Conservation (phyloP, 2,797 vertebrate genomes). For the Pangasius djambal region DNA sequence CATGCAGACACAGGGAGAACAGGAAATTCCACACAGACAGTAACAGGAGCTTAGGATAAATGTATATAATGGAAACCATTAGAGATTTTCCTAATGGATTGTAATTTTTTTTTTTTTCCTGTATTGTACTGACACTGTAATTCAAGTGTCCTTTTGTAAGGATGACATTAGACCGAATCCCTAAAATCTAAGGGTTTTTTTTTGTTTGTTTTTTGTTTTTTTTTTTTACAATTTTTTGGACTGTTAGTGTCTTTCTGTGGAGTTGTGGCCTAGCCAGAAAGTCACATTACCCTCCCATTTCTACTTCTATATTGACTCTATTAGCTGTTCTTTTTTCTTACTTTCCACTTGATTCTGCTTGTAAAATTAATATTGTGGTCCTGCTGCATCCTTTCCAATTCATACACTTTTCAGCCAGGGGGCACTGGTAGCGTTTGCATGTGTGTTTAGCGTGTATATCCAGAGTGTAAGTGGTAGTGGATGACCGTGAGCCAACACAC, state of each 20-base stretch:
- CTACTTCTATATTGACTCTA: background rate
- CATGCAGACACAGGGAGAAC: background rate
- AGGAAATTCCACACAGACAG: background rate
- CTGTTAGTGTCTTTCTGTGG: background rate
- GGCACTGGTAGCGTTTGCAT: conserved; percentile 50
- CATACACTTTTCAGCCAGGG: conserved; percentile 53
- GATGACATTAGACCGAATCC: background rate
- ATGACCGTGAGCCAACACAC: conserved; percentile 59
- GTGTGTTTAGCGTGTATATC: conserved; percentile 25
- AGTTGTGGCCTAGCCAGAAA: background rate
- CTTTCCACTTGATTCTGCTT: background rate
- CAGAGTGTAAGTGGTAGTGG: conserved; percentile 28
- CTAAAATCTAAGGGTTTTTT: background rate
- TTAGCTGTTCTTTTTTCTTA: background rate
- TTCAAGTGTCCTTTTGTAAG: background rate
- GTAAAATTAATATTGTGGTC: background rate
- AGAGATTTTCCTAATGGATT: background rate
- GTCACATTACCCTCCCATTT: background rate
- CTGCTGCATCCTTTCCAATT: conserved; percentile 15
- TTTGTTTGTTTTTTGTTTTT: no score
- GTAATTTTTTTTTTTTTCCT: background rate
- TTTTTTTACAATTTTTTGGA: background rate
- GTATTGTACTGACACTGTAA: background rate
- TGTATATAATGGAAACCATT: background rate
- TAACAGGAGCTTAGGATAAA: background rate